These are phyloP conservation scores for Chromobotia macracanthus DNA, from an alignment of 2,797 vertebrate genomes.

Conservation along the genomic window DNA sequence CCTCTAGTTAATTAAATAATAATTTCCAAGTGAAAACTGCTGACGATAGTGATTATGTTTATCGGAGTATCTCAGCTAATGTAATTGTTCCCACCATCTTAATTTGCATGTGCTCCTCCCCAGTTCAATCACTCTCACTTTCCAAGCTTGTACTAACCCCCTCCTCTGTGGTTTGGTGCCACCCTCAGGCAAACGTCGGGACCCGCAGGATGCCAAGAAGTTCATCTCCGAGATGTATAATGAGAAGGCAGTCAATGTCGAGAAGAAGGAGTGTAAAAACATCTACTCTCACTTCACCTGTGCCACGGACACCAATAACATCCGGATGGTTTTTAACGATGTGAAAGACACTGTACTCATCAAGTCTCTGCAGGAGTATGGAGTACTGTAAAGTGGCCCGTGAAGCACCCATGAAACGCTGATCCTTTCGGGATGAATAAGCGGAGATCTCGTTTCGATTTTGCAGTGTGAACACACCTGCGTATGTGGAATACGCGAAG, in stretches of 20 bases:
- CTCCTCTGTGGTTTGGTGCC: conserved; percentile 29
- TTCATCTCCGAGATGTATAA: conserved; percentile 76
- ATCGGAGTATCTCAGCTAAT: not conserved
- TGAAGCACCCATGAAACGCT: too few species aligned
- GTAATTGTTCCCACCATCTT: not conserved
- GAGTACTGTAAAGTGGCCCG: conserved; percentile 67
- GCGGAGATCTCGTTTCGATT: not conserved
- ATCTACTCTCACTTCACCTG: too few species aligned
- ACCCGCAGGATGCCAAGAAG: too few species aligned
- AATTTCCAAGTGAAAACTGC: not conserved
- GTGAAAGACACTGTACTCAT: conserved; percentile 79
- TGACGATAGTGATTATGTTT: too few species aligned
- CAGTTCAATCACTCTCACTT: conserved; percentile 8
- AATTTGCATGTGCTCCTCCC: conserved; percentile 9
- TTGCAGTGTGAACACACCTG: not conserved
- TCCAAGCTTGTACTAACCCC: conserved; percentile 12
- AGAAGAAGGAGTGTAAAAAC: too few species aligned
- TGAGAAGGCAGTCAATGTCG: conserved; percentile 67
- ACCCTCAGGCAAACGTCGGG: too few species aligned
- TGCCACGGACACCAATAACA: too few species aligned
- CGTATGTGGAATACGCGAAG: too few species aligned
- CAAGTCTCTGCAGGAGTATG: conserved; percentile 76
- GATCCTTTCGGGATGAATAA: too few species aligned
- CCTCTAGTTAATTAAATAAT: not conserved
- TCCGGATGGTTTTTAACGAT: conserved; percentile 76